Evolutionary conservation across 2,113 vertebrate species (phyloP).

Genomic region (Solea solea): DNA sequence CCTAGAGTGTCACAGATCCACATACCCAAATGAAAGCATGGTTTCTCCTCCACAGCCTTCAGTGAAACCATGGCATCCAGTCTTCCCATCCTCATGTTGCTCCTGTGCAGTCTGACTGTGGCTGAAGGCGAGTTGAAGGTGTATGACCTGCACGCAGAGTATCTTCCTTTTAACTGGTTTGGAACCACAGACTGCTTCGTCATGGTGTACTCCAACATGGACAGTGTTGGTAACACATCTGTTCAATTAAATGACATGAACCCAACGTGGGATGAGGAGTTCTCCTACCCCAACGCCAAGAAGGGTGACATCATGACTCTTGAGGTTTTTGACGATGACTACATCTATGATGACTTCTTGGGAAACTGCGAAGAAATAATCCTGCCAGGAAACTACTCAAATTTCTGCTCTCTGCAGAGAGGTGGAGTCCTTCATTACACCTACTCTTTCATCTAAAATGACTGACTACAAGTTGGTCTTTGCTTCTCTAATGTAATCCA

Average conservation of each 20-base stretch:
- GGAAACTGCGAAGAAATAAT: too few relatives aligned
- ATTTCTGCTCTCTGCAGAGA: too few relatives aligned
- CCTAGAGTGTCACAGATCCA: too few relatives aligned
- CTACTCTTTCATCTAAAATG: too few relatives aligned
- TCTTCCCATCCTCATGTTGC: slow-evolving; percentile 10
- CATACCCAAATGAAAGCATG: too few relatives aligned
- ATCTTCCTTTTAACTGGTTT: slow-evolving; percentile 2
- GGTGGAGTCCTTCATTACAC: too few relatives aligned
- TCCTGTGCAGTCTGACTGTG: slow-evolving; percentile 1
- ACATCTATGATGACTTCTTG: too few relatives aligned
- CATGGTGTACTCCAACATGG: slow-evolving; percentile 23
- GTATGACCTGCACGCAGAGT: slow-evolving; percentile 36
- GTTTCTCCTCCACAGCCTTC: background rate
- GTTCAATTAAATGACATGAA: slow-evolving; percentile 10
- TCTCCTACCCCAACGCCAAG: background rate
- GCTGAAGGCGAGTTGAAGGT: slow-evolving; percentile 22
- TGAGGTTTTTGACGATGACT: too few relatives aligned
- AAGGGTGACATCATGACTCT: too few relatives aligned
- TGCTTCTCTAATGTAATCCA: too few relatives aligned
- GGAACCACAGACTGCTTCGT: slow-evolving; percentile 52
- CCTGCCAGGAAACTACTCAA: too few relatives aligned
- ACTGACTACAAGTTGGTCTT: too few relatives aligned
- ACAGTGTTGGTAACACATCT: slow-evolving; percentile 25
- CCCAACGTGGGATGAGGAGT: slow-evolving; percentile 64
- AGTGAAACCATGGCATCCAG: slow-evolving; percentile 34